Base-by-base conservation (phyloP, 2,888 invertebrate species). In the Drosophila merina region DNA sequence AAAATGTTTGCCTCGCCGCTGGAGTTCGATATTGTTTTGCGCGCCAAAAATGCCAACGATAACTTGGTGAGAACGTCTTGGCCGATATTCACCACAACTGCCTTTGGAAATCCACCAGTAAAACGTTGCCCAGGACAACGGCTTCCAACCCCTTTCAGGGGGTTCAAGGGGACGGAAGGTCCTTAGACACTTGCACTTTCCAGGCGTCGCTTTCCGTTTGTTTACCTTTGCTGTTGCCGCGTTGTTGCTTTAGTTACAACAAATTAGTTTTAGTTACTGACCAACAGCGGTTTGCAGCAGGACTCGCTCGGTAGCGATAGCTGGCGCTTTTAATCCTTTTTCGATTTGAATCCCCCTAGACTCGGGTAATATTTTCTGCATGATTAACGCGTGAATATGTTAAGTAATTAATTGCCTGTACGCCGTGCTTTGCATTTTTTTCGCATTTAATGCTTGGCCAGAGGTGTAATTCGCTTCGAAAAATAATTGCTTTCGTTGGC, bases 21-120 rank as follows among this genome's bases (percentile, higher is more conserved):
- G 72, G 88, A 84, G 76, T 84, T 84, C 56, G 84, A 84, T 56
- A 75, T 84, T 30, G 77, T 87, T 75, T 67, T 84, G 70, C 88
- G 84, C 83, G 87, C 84, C 77, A 82, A 79, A 85, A 69, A 79
- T 85, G 75, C 59, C 42, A 72, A 76, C 49, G 77, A 74, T 52
- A 80, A 82, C 72, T 70, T 82, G 82, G 82, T 82, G 81, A 79
- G 71, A 57, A 31, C 20, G 12, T 20, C 28, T 0, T 2, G 4
- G 49, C 48, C 8, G n/a, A 42, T 20, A 42, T 8, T 6, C 51
- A 50, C n/a, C 47, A 52, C 50, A 50, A 20, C 30, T 25, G 47
- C 42, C 5, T 14, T 10, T 26, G 38, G 42, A 45, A 75, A 78
- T 14, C 71, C 77, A 76, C 76, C 77, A 76, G 71, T 14, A 7